These are phyloP conservation scores for Campopleginae sp. DNA, from an alignment of 2,888 invertebrate species.

Conservation along the genomic window DNA sequence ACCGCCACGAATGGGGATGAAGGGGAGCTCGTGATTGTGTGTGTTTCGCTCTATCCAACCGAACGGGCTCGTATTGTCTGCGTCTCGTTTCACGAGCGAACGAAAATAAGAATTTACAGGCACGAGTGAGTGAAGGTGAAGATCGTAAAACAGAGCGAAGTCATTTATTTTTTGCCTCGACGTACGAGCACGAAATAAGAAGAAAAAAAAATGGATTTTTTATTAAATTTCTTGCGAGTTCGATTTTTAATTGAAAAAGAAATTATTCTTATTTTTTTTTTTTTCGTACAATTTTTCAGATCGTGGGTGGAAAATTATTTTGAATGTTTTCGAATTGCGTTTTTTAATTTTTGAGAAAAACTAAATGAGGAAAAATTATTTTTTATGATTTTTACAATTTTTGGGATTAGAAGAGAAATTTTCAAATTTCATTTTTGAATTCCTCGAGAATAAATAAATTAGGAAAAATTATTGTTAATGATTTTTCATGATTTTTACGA, in stretches of 20 bases:
- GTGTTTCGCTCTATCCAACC: background rate
- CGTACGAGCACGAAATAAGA: background rate
- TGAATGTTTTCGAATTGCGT: too few species aligned
- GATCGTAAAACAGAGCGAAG: slow-evolving; percentile 3
- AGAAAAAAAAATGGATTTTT: background rate
- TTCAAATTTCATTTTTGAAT: too few species aligned
- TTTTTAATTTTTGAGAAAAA: too few species aligned
- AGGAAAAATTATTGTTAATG: background rate
- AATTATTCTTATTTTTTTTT: too few species aligned
- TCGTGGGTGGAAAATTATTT: too few species aligned
- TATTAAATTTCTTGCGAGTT: too few species aligned
- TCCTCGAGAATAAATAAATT: background rate
- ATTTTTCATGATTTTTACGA: background rate
- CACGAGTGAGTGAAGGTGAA: background rate
- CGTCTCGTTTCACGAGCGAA: slow-evolving; percentile 22
- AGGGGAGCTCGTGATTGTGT: slow-evolving; percentile 1
- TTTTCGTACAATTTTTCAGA: too few species aligned
- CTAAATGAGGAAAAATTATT: background rate
- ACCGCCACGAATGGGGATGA: background rate
- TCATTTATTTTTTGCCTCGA: background rate
- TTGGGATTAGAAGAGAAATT: background rate
- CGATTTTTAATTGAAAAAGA: too few species aligned
- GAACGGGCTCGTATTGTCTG: slow-evolving; percentile 21
- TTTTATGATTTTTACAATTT: background rate
- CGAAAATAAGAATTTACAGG: slow-evolving; percentile 20